These are phyloP conservation scores for Ceratosolen solmsi DNA, from an alignment of 1,140 invertebrate genomes.

Conservation along the genomic window DNA sequence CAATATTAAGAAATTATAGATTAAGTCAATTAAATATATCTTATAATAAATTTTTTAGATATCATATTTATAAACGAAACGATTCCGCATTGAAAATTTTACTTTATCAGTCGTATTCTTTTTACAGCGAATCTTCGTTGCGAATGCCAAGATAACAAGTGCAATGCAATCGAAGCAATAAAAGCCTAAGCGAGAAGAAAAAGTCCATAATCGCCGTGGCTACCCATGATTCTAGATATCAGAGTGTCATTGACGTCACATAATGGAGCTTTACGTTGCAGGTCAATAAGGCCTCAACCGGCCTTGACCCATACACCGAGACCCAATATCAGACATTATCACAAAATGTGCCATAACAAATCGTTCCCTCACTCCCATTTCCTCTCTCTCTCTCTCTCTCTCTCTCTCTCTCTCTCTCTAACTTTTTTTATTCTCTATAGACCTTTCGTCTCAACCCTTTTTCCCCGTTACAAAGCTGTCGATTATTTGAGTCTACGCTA, in stretches of 20 bases:
- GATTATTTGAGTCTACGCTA: too few species aligned
- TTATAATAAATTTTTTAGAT: too few species aligned
- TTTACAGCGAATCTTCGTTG: neutral
- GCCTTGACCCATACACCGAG: slow-evolving; percentile 41
- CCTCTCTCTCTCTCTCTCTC: neutral
- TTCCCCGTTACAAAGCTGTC: too few species aligned
- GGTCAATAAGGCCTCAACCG: slow-evolving; percentile 40
- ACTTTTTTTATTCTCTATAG: too few species aligned
- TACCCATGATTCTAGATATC: neutral
- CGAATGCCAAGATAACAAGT: neutral
- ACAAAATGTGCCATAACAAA: neutral
- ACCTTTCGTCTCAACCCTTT: too few species aligned
- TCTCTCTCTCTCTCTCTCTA: too few species aligned
- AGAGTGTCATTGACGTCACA: slow-evolving; percentile 48
- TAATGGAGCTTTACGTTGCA: neutral
- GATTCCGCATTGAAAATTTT: neutral
- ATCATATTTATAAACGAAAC: neutral
- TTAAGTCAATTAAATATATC: too few species aligned
- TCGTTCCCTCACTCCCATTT: neutral
- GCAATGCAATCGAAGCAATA: neutral
- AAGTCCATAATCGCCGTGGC: neutral
- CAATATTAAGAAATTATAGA: too few species aligned
- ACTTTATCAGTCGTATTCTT: neutral
- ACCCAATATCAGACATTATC: slow-evolving; percentile 14
- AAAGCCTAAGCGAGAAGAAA: neutral